Conservation (phyloP, 1,140 invertebrate species). For the Drosophila teissieri region DNA sequence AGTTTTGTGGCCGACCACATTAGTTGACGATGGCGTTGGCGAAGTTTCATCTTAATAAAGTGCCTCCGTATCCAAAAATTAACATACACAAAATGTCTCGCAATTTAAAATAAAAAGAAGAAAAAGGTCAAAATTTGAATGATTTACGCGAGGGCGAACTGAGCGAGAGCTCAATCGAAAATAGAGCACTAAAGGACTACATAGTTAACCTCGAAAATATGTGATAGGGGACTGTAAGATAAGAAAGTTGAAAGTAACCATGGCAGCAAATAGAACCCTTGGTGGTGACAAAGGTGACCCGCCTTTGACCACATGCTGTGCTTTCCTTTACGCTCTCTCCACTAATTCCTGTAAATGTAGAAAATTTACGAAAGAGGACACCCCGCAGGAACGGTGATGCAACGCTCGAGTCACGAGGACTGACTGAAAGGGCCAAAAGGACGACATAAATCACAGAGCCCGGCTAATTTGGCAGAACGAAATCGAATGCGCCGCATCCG, state of each 20-base stretch:
- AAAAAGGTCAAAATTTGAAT: conserved; percentile 82
- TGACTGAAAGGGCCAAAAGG: conserved; percentile 21
- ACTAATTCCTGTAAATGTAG: conserved; percentile 50
- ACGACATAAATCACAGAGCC: conserved; percentile 65
- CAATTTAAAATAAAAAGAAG: conserved; percentile 66
- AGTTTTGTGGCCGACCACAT: conserved; percentile 36
- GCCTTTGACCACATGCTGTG: conserved; percentile 50
- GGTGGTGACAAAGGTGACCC: conserved; percentile 24
- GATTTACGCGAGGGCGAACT: conserved; percentile 70
- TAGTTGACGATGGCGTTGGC: conserved; percentile 19
- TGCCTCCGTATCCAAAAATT: conserved; percentile 62
- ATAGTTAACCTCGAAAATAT: conserved; percentile 54
- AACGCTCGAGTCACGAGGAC: conserved; percentile 20
- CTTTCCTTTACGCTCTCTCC: conserved; percentile 19
- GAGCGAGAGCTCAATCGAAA: conserved; percentile 63
- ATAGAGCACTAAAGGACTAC: conserved; percentile 69
- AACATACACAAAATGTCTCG: conserved; percentile 73
- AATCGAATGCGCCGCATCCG: conserved; percentile 62
- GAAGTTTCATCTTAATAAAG: conserved; percentile 60
- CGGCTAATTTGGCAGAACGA: conserved; percentile 76
- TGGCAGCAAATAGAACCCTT: conserved; percentile 18
- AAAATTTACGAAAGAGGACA: conserved; percentile 76
- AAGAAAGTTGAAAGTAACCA: conserved; percentile 47
- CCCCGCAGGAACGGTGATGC: conserved; percentile 37
- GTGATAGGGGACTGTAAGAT: conserved; percentile 55